Evolutionary conservation across 2,113 vertebrate genomes (phyloP).

Genomic region (Pogonocichla stellata): DNA sequence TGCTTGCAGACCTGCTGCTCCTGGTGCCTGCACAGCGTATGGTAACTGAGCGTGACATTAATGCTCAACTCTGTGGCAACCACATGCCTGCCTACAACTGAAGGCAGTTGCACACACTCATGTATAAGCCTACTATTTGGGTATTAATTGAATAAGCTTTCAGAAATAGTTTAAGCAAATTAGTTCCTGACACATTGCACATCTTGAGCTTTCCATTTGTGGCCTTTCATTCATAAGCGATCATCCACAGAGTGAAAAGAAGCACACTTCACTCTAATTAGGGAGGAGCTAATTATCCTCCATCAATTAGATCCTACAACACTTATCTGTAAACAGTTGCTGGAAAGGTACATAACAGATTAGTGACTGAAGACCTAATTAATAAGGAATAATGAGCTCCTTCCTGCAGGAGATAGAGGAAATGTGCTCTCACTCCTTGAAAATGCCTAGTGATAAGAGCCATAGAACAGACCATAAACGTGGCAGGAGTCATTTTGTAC

Average conservation of each 20-base stretch:
- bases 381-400: conserved; percentile 72
- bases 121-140: conserved; percentile 10
- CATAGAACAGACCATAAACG: not conserved
- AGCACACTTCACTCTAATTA: conserved; percentile 71
- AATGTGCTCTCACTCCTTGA: conserved; percentile 11
- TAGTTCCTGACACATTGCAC: conserved; percentile 47
- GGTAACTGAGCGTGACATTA: not conserved
- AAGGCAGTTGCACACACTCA: not conserved
- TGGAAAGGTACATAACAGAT: conserved; percentile 68
- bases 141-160: conserved; percentile 72
- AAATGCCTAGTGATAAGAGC: not conserved
- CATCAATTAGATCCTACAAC: conserved; percentile 71
- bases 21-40: not conserved
- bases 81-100: conserved; percentile 14
- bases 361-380: conserved; percentile 73
- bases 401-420: conserved; percentile 35
- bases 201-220: conserved; percentile 59
- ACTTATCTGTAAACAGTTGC: conserved; percentile 74
- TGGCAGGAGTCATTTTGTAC: not conserved
- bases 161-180: conserved; percentile 73
- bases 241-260: conserved; percentile 59
- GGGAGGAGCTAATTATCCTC: conserved; percentile 71
- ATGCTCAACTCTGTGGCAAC: conserved; percentile 15
- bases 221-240: conserved; percentile 65
- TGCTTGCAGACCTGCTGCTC: not conserved